phyloP scores from a whole-genome alignment of 2,113 vertebrate species.

The Neoarius graeffei region DNA sequence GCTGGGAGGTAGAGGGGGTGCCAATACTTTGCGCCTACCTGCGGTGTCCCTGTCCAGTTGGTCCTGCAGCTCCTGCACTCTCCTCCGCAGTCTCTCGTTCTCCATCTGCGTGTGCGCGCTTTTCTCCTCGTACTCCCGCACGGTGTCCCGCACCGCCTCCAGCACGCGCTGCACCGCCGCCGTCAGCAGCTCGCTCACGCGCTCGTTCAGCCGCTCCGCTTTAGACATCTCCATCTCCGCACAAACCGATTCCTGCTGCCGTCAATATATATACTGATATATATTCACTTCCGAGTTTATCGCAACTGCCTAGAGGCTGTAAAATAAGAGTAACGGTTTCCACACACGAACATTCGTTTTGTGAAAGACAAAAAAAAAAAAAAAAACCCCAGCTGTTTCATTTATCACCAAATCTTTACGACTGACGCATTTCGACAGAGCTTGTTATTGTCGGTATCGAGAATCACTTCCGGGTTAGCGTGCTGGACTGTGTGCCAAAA shows the following conservation, averaged over 20 bases:
- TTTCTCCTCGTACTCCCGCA: conserved; percentile 58
- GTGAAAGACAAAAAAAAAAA: background rate
- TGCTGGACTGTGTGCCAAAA: background rate
- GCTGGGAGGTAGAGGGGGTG: no score
- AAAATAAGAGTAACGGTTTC: background rate
- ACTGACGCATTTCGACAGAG: background rate
- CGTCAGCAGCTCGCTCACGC: conserved; percentile 56
- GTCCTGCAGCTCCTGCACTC: conserved; percentile 58
- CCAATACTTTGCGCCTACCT: background rate
- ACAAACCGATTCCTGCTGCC: background rate
- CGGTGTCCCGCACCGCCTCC: conserved; percentile 57
- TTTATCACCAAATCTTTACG: background rate
- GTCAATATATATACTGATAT: background rate
- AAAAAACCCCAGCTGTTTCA: background rate
- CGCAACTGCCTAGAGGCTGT: background rate
- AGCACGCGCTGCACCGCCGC: conserved; percentile 59
- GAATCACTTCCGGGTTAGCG: conserved; percentile 7
- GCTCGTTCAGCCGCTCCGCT: conserved; percentile 57
- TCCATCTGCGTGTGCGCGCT: conserved; percentile 55
- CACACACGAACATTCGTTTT: background rate
- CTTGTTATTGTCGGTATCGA: conserved; percentile 8
- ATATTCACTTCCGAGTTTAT: background rate
- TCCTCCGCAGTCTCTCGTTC: conserved; percentile 58
- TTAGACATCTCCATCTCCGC: conserved; percentile 52
- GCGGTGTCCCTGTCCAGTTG: conserved; percentile 42